Evolutionary conservation across 2,888 invertebrate genomes (phyloP).

Genomic region (Leptinotarsa peninsularis): DNA sequence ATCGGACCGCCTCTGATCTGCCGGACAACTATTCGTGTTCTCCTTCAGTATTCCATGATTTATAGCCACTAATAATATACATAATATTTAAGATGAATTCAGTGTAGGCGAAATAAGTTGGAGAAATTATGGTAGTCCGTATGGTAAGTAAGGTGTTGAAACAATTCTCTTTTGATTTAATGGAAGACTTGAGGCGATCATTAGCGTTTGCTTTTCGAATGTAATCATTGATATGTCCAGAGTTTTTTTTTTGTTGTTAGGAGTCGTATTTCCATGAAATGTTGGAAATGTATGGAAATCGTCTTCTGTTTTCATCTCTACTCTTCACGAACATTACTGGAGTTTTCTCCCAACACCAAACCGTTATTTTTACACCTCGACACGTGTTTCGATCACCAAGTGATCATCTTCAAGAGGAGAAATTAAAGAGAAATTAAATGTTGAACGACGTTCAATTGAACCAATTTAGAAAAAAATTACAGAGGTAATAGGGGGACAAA

Average conservation of each 20-base stretch:
- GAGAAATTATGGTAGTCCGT: constrained; percentile 2
- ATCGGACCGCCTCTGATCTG: neutral
- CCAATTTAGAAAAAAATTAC: no score
- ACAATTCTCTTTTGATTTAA: constrained; percentile 13
- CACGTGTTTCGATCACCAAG: no score
- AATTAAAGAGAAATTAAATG: no score
- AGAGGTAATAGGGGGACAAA: no score
- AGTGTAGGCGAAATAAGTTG: constrained; percentile 19
- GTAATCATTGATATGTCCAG: neutral
- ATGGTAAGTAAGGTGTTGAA: constrained; percentile 12
- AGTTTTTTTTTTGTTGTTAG: neutral
- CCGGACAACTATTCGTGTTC: constrained; percentile 17
- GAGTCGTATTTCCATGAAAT: neutral
- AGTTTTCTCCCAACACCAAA: no score
- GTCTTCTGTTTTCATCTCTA: neutral
- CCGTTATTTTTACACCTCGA: no score
- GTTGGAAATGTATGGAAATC: neutral
- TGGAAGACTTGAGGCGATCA: neutral
- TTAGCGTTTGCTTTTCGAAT: neutral
- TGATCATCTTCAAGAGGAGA: no score
- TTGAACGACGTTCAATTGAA: no score
- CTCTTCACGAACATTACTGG: neutral
- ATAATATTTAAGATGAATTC: constrained; percentile 27
- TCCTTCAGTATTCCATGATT: constrained; percentile 23
- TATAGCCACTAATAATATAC: constrained; percentile 32